Percentiles rank a stretch among this genome's conserved stretches.
phyloP scores from a whole-genome alignment of 2,888 invertebrate genomes.

The Microchrysa polita region DNA sequence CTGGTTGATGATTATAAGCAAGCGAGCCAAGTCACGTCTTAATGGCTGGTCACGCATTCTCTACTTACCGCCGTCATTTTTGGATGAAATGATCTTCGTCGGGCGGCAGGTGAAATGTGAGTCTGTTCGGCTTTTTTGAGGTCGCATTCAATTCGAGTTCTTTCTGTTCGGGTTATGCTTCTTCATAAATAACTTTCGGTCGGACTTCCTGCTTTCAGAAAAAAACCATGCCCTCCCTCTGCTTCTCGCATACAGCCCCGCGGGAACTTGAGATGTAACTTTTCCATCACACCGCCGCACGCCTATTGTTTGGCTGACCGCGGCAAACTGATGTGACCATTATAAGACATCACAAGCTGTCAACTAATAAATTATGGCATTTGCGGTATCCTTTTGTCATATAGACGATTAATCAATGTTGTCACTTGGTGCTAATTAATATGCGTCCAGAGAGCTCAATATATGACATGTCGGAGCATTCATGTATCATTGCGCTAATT shows the following conservation, averaged over 20 bases:
- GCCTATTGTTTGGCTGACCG: not conserved
- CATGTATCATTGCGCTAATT: slow-evolving; percentile 43
- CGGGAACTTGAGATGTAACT: not conserved
- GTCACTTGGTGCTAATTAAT: slow-evolving; percentile 42
- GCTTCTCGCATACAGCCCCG: too few relatives aligned
- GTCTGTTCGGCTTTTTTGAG: slow-evolving; percentile 40
- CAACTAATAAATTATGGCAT: slow-evolving; percentile 40
- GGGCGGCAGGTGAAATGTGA: slow-evolving; percentile 42
- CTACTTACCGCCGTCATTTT: slow-evolving; percentile 41
- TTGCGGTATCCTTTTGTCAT: slow-evolving; percentile 44
- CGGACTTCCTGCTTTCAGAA: slow-evolving; percentile 43
- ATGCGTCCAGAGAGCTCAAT: slow-evolving; percentile 20
- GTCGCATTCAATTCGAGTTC: slow-evolving; percentile 28
- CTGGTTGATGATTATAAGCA: slow-evolving; percentile 15
- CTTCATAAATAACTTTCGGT: slow-evolving; percentile 43
- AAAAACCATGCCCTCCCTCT: not conserved
- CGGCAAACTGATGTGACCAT: slow-evolving; percentile 9
- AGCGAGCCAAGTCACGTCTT: slow-evolving; percentile 20
- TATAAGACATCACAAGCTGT: slow-evolving; percentile 36
- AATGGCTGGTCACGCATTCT: slow-evolving; percentile 34
- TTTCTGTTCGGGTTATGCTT: slow-evolving; percentile 12
- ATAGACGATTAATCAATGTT: slow-evolving; percentile 37
- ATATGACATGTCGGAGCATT: slow-evolving; percentile 37
- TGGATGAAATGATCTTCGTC: slow-evolving; percentile 35
- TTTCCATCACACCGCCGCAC: not conserved